Evolutionary conservation across 92 coral and sea anemone genomes (phyloP), one percentile per base, ranked within the genome.

Genomic region (Muricea muricata): DNA sequence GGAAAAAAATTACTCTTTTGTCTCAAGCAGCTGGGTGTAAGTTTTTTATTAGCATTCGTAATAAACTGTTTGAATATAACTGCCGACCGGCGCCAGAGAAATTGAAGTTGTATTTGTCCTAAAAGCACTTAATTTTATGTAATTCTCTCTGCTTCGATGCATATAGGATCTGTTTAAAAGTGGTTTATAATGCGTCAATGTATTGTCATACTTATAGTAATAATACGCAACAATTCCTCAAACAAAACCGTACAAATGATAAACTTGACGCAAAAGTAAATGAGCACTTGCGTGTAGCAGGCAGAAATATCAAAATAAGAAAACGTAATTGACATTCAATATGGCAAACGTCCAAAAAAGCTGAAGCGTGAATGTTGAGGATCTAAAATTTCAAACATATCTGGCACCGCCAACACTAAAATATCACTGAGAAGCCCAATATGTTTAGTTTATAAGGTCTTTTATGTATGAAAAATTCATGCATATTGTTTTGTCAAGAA

Each of bases 21-120:
- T 83, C 58, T 58, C 73, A 73, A 23, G 89, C 78, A 54, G 70
- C 79, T 21, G 30, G 48, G 66, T 91, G 88, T 10, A 91, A 89
- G 24, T 83, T 86, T 33, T 30, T 47, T 12, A 94, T 97, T 11
- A 93, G 60, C 21, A 66, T 20, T 42, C 17, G 23, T 47, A 31
- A 47, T 75, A 75, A 75, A 48, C 42, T 63, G 68, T 17, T 60
- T 60, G 68, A 29, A 74, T n/a, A 45, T 0, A 46, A 21, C 48
- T 21, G 57, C 63, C 39, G 80, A 74, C 61, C 30, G 80, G 80
- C 80, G 80, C 80, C 80, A 50, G 14, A 7, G 6, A 47, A 41
- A 28, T 32, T 75, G 23, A 47, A 47, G 24, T 31, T 23, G 23
- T 42, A 24, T 21, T n/a, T 0, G 31, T 75, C 65, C 57, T 47